Percentiles rank a stretch among this genome's conserved stretches.
Evolutionary conservation across 2,888 invertebrate species (phyloP).

Genomic region (Thymelicus lineola): DNA sequence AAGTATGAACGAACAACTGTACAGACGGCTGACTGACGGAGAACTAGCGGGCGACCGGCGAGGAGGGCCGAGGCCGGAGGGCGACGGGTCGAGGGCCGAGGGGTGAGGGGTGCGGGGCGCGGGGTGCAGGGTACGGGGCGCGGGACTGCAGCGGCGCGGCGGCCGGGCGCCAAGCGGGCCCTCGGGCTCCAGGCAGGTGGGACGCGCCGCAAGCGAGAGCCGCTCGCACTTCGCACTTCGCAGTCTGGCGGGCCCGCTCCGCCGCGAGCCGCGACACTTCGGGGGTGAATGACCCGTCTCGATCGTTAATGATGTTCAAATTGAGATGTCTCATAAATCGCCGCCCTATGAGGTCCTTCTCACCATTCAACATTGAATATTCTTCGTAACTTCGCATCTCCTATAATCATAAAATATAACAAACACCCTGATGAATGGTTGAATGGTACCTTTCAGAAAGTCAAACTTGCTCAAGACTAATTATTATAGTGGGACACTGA

Average conservation of each 20-base stretch:
- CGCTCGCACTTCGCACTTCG: too few species aligned
- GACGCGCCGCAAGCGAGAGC: neutral
- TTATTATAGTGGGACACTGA: too few species aligned
- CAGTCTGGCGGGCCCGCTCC: conserved; percentile 18
- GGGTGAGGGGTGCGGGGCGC: conserved; percentile 3
- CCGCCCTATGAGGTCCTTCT: neutral
- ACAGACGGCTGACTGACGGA: neutral
- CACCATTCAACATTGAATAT: too few species aligned
- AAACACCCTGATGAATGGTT: too few species aligned
- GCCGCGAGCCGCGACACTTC: conserved; percentile 7
- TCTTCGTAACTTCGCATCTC: too few species aligned
- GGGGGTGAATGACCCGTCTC: conserved; percentile 21
- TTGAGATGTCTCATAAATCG: conserved; percentile 1
- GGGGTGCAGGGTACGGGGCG: neutral
- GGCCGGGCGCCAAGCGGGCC: conserved; percentile 15
- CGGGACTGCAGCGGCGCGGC: conserved; percentile 28
- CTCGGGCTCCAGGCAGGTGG: neutral
- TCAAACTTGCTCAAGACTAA: too few species aligned
- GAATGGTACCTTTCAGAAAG: too few species aligned
- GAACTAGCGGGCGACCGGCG: conserved; percentile 21
- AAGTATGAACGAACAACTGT: neutral
- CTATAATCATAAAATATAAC: too few species aligned
- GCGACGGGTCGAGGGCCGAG: conserved; percentile 14
- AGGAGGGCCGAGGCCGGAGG: conserved; percentile 19
- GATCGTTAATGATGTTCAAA: conserved; percentile 10